Percentiles rank a stretch among this genome's conserved stretches.
Conservation (phyloP, 2,888 invertebrate genomes). For the Gordius sp. region DNA sequence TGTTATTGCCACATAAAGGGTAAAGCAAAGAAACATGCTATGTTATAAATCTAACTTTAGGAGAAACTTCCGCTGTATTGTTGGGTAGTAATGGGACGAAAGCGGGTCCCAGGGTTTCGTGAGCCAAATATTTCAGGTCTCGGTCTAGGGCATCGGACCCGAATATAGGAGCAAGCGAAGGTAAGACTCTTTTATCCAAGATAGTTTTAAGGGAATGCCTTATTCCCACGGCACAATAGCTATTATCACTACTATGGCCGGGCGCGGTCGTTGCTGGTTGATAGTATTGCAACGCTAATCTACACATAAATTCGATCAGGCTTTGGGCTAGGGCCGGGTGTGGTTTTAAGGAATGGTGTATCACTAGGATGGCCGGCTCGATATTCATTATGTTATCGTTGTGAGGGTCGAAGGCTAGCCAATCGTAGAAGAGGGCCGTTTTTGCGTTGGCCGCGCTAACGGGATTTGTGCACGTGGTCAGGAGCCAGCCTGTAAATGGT, state of each 20-base stretch:
- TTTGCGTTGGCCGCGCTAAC: constrained; percentile 69
- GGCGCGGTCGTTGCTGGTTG: neutral
- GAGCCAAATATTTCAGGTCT: neutral
- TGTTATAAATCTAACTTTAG: too few species aligned
- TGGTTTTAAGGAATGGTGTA: constrained; percentile 69
- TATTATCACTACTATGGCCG: too few species aligned
- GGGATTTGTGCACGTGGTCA: constrained; percentile 34
- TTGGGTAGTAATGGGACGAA: too few species aligned
- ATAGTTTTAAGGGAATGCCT: neutral
- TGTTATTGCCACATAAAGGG: too few species aligned
- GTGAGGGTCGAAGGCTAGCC: constrained; percentile 65
- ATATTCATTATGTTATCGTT: constrained; percentile 85
- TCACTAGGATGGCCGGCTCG: constrained; percentile 68
- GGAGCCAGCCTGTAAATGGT: neutral
- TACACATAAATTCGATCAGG: constrained; percentile 37
- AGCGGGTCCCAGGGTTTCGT: neutral
- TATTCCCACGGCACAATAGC: neutral
- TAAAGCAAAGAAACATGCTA: too few species aligned
- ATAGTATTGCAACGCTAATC: neutral
- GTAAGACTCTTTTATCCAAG: constrained; percentile 11
- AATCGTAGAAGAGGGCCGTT: constrained; percentile 66
- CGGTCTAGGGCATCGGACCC: neutral
- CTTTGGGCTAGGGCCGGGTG: constrained; percentile 70
- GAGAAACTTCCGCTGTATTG: too few species aligned
- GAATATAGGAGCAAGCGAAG: constrained; percentile 2